These are phyloP conservation scores for Cataglyphis cursor DNA, from an alignment of 2,888 invertebrate species.

Conservation along the genomic window DNA sequence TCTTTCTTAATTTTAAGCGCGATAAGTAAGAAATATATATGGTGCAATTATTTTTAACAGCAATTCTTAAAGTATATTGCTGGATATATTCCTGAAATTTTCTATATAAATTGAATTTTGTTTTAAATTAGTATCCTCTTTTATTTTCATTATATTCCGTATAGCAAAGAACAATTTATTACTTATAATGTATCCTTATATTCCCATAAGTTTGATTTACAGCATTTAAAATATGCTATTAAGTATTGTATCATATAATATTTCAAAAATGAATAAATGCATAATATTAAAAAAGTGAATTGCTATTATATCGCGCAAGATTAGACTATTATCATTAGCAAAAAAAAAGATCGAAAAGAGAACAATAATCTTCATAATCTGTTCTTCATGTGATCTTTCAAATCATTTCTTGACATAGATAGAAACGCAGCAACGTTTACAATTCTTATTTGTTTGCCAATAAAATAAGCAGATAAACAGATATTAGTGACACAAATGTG, in stretches of 20 bases:
- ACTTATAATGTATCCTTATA: not conserved
- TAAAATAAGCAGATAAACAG: slow-evolving; percentile 20
- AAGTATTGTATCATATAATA: not conserved
- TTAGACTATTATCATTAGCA: not conserved
- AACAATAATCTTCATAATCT: not conserved
- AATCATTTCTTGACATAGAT: not conserved
- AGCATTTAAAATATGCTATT: not conserved
- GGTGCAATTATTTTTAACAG: not conserved
- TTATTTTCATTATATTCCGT: not conserved
- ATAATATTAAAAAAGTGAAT: not conserved
- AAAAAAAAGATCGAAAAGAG: not conserved
- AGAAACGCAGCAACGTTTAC: not conserved
- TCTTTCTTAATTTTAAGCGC: not conserved
- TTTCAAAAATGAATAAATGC: not conserved
- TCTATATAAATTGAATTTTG: not conserved
- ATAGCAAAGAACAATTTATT: not conserved
- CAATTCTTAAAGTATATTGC: not conserved
- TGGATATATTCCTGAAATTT: not conserved
- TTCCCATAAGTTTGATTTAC: not conserved
- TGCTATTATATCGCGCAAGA: not conserved
- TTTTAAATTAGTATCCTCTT: not conserved
- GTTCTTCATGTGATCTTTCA: too few relatives aligned
- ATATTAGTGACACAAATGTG: slow-evolving; percentile 11
- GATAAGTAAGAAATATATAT: not conserved
- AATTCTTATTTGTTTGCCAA: not conserved